Evolutionary conservation across 2,888 invertebrate genomes (phyloP), one percentile per base, ranked within the genome.

Genomic region (Auanema sp.): DNA sequence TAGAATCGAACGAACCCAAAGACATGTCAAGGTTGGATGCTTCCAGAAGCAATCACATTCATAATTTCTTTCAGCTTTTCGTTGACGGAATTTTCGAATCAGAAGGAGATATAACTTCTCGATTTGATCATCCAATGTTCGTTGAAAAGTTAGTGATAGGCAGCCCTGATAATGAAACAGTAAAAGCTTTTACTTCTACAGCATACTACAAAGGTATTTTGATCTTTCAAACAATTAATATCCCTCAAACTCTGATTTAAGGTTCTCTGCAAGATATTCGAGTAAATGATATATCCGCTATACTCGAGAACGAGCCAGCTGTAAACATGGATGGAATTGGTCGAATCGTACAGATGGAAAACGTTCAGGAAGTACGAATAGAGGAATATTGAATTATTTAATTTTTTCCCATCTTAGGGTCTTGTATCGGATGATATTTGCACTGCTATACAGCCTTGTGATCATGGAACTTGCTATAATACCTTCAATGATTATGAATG

Each of bases 381-480:
- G 47, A n/a, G n/a, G n/a, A n/a, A n/a, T n/a, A n/a, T n/a, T n/a
- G n/a, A n/a, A n/a, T 47, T 47, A 21, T 18, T 18, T 16, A 47
- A 47, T 10, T 21, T 47, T 4, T 43, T 23, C 18, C 5, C 12
- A 14, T 59, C 64, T 42, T 25, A 77, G 73, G 81, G 81, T n/a
- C 72, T 75, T 1, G 66, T 80, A 10, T 75, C 77, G 12, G 80
- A 80, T 60, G 77, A 80, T 57, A 65, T 80, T 18, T 80, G 80
- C 60, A 44, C 60, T 1, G 61, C 58, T 3, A 51, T 55, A 18
- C 62, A 65, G 11, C 91, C 91, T 11, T 95, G 92, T 86, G 89
- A 89, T 79, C 90, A 92, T 78, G 95, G 95, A 16, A 88, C 89
- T 59, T 96, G 96, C 85, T 89, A 90, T 84, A 96, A 97, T 86